These are phyloP conservation scores for Camelus bactrianus DNA, from an alignment of 2,113 vertebrate genomes.

Conservation along the genomic window DNA sequence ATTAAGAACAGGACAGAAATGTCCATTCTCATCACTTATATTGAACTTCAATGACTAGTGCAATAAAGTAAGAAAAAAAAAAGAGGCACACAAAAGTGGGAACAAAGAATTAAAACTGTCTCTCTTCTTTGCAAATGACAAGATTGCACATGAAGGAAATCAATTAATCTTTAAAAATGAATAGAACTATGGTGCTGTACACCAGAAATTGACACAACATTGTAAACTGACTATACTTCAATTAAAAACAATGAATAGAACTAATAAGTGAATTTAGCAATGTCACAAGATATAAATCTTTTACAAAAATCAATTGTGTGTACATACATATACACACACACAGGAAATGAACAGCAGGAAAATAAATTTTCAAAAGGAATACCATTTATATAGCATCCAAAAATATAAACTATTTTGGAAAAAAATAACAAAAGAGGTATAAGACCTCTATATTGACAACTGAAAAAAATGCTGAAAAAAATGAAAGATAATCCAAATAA, in stretches of 20 bases:
- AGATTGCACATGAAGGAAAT: neutral
- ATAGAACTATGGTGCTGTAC: neutral
- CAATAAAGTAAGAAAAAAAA: neutral
- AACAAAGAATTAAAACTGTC: neutral
- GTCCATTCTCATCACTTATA: neutral
- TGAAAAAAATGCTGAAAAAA: neutral
- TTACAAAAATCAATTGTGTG: neutral
- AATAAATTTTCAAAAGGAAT: too few species aligned
- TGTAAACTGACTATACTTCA: too few species aligned
- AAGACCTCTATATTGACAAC: neutral
- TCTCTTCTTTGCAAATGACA: neutral
- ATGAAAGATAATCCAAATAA: neutral
- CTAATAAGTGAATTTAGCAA: neutral
- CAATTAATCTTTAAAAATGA: neutral
- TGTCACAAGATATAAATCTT: neutral
- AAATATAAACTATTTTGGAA: neutral
- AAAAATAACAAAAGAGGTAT: neutral
- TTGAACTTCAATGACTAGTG: neutral
- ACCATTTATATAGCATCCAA: neutral
- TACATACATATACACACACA: too few species aligned
- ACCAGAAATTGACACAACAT: too few species aligned
- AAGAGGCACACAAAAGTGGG: neutral
- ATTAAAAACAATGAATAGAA: neutral
- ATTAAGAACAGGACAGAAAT: neutral
- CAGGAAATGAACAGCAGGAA: too few species aligned